These are phyloP conservation scores for Labeo calbasu DNA, from an alignment of 2,797 vertebrate species.

Conservation along the genomic window DNA sequence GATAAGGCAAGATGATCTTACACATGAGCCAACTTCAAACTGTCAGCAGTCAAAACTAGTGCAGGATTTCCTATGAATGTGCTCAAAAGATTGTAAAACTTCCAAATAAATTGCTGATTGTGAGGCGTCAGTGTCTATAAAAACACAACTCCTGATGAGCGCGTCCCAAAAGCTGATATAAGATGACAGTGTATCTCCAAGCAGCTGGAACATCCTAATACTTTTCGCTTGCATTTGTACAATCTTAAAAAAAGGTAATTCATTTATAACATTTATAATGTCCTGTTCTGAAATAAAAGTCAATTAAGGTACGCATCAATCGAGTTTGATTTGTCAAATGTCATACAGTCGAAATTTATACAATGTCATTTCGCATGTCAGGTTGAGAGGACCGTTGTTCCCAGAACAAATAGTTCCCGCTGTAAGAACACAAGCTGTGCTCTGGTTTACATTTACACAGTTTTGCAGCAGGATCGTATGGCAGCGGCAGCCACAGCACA, in stretches of 20 bases:
- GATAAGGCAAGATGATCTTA: conserved; percentile 41
- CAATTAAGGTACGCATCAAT: not conserved
- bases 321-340: not conserved
- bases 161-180: not conserved
- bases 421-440: conserved; percentile 63
- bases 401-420: conserved; percentile 64
- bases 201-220: not conserved
- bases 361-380: conserved; percentile 17
- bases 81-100: not conserved
- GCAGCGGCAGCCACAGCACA: conserved; percentile 24
- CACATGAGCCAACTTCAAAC: not conserved
- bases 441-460: conserved; percentile 27
- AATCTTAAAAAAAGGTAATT: not conserved
- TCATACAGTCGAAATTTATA: not conserved
- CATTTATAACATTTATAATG: not conserved
- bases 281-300: not conserved
- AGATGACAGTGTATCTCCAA: not conserved
- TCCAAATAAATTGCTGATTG: conserved; percentile 1
- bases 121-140: not conserved
- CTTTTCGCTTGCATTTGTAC: not conserved
- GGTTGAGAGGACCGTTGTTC: conserved; percentile 49
- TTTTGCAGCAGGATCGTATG: conserved; percentile 34
- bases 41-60: not conserved
- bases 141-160: conserved; percentile 1
- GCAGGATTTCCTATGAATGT: not conserved